phyloP scores from a whole-genome alignment of 1,140 invertebrate species.

The Vanessa atalanta region DNA sequence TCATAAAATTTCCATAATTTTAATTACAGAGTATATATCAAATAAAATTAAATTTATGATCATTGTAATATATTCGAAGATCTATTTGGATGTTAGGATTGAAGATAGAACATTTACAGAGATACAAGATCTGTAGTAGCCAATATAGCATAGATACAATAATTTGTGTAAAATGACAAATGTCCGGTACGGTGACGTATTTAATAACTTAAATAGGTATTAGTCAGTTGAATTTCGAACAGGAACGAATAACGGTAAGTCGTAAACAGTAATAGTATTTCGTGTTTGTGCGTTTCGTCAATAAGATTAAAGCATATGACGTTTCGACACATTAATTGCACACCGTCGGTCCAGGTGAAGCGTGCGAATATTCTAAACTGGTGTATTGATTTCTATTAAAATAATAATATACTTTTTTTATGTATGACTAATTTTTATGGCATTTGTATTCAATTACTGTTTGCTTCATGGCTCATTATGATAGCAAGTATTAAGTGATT shows the following conservation, averaged over 20 bases:
- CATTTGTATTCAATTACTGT: background rate
- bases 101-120: too few species aligned
- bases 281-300: too few species aligned
- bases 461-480: too few species aligned
- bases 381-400: background rate
- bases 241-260: background rate
- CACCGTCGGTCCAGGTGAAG: background rate
- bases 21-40: too few species aligned
- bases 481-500: too few species aligned
- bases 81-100: too few species aligned
- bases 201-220: background rate
- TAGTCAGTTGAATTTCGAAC: background rate
- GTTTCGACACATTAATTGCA: background rate
- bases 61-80: too few species aligned
- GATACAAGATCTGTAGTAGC: background rate
- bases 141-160: constrained; percentile 2
- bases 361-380: background rate
- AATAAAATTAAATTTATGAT: too few species aligned
- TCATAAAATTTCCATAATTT: too few species aligned
- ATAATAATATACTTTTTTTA: background rate
- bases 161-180: background rate
- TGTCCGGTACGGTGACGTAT: background rate
- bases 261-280: background rate
- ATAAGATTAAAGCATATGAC: too few species aligned
- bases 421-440: background rate